A percentile compares a stretch with the other conserved stretches of the same genome.
phyloP scores from a whole-genome alignment of 2,113 vertebrate genomes.

The Dunckerocampus dactyliophorus region DNA sequence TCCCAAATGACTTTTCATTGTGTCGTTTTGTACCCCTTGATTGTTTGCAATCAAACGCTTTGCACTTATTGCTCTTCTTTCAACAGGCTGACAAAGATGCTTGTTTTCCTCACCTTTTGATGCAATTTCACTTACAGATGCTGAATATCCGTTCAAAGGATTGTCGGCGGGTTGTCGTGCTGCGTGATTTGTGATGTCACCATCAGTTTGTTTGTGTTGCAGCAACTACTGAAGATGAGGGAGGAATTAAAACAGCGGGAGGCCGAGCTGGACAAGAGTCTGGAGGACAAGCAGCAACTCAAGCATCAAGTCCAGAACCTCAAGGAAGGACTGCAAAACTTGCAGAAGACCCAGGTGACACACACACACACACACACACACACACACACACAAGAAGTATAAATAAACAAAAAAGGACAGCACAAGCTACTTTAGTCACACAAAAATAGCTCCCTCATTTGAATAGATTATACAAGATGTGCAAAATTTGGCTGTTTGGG shows the following conservation, averaged over 20 bases:
- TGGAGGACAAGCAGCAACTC: conserved; percentile 86
- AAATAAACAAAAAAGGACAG: conserved; percentile 1
- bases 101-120: not conserved
- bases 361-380: conserved; percentile 13
- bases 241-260: conserved; percentile 89
- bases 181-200: not conserved
- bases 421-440: conserved; percentile 3
- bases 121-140: not conserved
- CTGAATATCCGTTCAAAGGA: not conserved
- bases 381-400: conserved; percentile 16
- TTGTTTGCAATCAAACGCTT: not conserved
- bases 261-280: conserved; percentile 83
- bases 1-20: conserved; percentile 1
- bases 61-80: not conserved
- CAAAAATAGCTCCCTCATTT: conserved; percentile 13
- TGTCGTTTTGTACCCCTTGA: not conserved
- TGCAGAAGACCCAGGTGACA: conserved; percentile 48
- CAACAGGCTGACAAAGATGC: not conserved
- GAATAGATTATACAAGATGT: conserved; percentile 10
- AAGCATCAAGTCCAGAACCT: conserved; percentile 82
- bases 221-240: conserved; percentile 91
- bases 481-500: conserved; percentile 3
- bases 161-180: too few species aligned
- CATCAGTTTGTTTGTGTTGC: not conserved
- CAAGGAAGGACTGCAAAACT: conserved; percentile 81